These are phyloP conservation scores for Nephrocerus scutellatus DNA, from an alignment of 2,888 invertebrate species.

Conservation along the genomic window DNA sequence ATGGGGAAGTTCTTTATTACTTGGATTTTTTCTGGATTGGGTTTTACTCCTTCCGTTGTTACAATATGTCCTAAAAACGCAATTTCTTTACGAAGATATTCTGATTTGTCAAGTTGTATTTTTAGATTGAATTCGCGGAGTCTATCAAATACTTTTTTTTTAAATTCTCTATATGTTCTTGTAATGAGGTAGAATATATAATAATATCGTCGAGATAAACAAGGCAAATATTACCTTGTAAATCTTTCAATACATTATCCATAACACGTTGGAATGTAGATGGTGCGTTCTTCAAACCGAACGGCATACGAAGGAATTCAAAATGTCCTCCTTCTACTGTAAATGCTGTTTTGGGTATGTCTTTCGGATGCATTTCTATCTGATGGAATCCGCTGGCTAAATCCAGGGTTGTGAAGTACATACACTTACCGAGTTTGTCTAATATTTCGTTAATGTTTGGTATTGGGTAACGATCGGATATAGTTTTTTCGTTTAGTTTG, in stretches of 20 bases:
- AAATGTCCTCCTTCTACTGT: conserved; percentile 19
- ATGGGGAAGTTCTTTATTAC: no score
- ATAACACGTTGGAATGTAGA: conserved; percentile 18
- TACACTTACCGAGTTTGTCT: no score
- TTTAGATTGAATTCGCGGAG: no score
- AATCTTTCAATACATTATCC: conserved; percentile 26
- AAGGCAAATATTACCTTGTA: conserved; percentile 21
- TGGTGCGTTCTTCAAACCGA: conserved; percentile 19
- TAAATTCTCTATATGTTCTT: conserved; percentile 9
- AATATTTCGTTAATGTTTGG: no score
- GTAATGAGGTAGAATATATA: conserved; percentile 9
- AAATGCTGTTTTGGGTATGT: conserved; percentile 24
- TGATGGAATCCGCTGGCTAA: conserved; percentile 34
- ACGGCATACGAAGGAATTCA: conserved; percentile 23
- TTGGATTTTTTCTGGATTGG: no score
- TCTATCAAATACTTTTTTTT: no score
- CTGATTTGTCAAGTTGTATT: no score
- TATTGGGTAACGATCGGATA: no score
- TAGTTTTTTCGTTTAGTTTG: no score
- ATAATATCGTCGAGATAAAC: conserved; percentile 21
- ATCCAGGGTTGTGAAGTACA: conserved; percentile 36
- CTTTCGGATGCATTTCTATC: conserved; percentile 26
- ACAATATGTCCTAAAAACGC: no score
- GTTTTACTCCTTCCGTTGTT: no score
- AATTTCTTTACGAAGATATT: no score